These are phyloP conservation scores for Dyspetes luteomarginatus DNA, from an alignment of 2,888 invertebrate genomes.

Conservation along the genomic window DNA sequence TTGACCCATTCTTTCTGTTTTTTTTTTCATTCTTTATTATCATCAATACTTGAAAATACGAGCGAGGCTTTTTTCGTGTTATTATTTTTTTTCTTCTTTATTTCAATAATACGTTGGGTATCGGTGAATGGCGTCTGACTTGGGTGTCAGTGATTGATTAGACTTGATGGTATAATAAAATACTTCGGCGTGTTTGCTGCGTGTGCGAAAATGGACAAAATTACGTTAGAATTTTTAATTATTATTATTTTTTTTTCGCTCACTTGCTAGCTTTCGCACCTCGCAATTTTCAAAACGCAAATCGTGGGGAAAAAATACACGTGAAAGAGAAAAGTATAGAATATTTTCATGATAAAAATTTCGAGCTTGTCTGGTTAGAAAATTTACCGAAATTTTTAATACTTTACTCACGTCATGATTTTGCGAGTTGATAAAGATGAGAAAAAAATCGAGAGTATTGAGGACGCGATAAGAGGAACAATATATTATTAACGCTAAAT, in stretches of 20 bases:
- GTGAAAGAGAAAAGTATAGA: too few species aligned
- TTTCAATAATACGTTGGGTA: constrained; percentile 59
- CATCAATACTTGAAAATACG: constrained; percentile 79
- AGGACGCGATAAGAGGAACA: constrained; percentile 1
- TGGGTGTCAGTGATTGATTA: constrained; percentile 52
- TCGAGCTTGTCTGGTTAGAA: too few species aligned
- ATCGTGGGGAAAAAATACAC: constrained; percentile 7
- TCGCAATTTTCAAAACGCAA: constrained; percentile 43
- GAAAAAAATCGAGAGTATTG: constrained; percentile 14
- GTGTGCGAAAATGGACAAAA: constrained; percentile 26
- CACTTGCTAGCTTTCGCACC: constrained; percentile 28
- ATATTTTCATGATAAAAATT: too few species aligned
- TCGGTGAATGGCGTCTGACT: constrained; percentile 56
- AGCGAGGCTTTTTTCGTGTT: constrained; percentile 78
- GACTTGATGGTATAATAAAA: constrained; percentile 26
- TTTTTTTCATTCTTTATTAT: constrained; percentile 65
- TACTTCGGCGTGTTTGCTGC: constrained; percentile 4
- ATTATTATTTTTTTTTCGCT: background rate
- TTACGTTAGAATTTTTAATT: constrained; percentile 24
- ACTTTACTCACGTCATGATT: too few species aligned
- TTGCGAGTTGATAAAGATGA: background rate
- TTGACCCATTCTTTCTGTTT: constrained; percentile 70
- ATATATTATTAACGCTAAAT: constrained; percentile 21
- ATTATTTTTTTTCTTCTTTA: constrained; percentile 12
- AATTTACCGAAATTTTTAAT: too few species aligned